Conservation (phyloP, 2,113 vertebrate species). For the Hydrolagus affinis region DNA sequence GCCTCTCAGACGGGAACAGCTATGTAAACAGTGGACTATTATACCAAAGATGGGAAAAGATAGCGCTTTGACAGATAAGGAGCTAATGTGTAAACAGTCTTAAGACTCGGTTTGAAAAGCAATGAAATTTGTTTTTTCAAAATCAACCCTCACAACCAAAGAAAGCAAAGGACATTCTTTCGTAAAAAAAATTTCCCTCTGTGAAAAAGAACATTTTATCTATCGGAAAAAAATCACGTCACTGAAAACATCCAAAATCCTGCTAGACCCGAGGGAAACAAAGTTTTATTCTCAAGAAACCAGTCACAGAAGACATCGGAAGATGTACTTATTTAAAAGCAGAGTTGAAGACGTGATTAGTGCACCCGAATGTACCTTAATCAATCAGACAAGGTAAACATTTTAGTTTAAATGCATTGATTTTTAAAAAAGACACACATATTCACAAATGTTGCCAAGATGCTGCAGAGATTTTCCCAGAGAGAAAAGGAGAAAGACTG, state of each 20-base stretch:
- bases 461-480: neutral
- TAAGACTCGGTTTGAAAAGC: neutral
- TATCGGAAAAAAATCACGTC: neutral
- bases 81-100: neutral
- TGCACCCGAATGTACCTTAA: neutral
- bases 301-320: neutral
- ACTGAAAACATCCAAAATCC: neutral
- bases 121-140: neutral
- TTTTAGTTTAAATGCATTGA: neutral
- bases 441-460: neutral
- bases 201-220: neutral
- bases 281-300: neutral
- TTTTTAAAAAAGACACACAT: neutral
- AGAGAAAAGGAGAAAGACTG: neutral
- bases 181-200: neutral
- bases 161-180: neutral
- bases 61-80: neutral
- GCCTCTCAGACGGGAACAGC: constrained; percentile 5
- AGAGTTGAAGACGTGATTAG: neutral
- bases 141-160: neutral
- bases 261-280: neutral
- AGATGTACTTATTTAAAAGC: constrained; percentile 11
- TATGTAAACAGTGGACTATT: neutral
- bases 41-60: neutral
- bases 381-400: neutral